These are phyloP conservation scores for Branchinecta lynchi DNA, from an alignment of 1,140 invertebrate genomes.

Conservation along the genomic window DNA sequence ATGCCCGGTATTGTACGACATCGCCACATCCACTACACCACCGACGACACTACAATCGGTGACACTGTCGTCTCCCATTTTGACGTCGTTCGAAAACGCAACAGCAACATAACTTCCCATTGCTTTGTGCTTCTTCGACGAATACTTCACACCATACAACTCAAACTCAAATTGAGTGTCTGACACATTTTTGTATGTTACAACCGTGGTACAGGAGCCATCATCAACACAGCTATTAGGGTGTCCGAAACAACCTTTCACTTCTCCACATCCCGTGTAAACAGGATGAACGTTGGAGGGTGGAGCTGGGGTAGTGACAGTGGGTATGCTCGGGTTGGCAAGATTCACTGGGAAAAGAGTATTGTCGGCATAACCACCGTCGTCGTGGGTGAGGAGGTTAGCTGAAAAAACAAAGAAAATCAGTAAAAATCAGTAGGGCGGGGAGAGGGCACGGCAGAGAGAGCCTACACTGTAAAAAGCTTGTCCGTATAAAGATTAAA, in stretches of 20 bases:
- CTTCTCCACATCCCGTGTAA: slow-evolving; percentile 18
- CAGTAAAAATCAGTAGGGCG: no score
- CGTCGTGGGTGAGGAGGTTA: no score
- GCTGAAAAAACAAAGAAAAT: no score
- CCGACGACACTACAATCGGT: slow-evolving; percentile 55
- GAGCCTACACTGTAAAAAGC: no score
- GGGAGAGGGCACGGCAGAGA: no score
- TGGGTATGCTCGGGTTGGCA: no score
- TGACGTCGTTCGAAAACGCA: slow-evolving; percentile 42
- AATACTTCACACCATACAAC: slow-evolving; percentile 12
- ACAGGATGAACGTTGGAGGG: slow-evolving; percentile 4
- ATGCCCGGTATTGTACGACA: slow-evolving; percentile 47
- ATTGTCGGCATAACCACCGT: no score
- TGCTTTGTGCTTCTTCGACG: not conserved
- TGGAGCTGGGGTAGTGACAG: slow-evolving; percentile 13
- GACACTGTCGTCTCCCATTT: slow-evolving; percentile 56
- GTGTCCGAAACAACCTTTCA: slow-evolving; percentile 20
- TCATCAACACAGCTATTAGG: slow-evolving; percentile 14
- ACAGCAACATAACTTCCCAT: slow-evolving; percentile 46
- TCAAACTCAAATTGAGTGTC: slow-evolving; percentile 19
- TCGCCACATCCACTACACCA: slow-evolving; percentile 41
- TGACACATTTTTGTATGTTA: slow-evolving; percentile 16
- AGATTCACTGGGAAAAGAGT: no score
- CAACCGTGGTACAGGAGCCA: slow-evolving; percentile 14
- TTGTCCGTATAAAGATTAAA: no score